Conservation (phyloP, 1,140 invertebrate genomes). For the Drosophila neocordata region DNA sequence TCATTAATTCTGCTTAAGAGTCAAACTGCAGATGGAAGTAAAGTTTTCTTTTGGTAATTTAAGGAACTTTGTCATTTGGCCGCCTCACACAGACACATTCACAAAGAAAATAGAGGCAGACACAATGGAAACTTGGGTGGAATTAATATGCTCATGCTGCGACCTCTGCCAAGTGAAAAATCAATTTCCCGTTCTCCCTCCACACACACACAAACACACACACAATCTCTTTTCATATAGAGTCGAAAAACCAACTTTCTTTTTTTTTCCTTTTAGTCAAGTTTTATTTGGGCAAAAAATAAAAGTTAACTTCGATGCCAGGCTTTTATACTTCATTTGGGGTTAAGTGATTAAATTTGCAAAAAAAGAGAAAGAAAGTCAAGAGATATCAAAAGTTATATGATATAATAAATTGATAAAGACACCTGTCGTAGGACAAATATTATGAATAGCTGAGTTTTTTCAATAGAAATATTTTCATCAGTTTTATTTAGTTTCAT, state of each 20-base stretch:
- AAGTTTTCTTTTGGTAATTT: conserved; percentile 57
- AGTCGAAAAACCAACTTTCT: conserved; percentile 3
- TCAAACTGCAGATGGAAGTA: conserved; percentile 18
- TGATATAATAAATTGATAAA: not conserved
- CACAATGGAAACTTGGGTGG: conserved; percentile 16
- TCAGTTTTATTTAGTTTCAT: not conserved
- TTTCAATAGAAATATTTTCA: not conserved
- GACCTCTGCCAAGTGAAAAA: conserved; percentile 56
- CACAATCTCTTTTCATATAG: not conserved
- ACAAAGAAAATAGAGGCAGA: not conserved
- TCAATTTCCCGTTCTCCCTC: conserved; percentile 42
- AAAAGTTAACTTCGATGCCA: conserved; percentile 36
- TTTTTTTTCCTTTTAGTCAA: conserved; percentile 21
- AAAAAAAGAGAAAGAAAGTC: conserved; percentile 11
- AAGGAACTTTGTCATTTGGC: conserved; percentile 60
- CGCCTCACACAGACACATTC: conserved; percentile 14
- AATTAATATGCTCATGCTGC: conserved; percentile 56
- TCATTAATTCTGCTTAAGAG: conserved; percentile 63
- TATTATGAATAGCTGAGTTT: not conserved
- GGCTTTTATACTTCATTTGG: conserved; percentile 51
- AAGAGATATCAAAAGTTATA: not conserved
- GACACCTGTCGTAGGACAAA: not conserved
- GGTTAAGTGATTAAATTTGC: conserved; percentile 69
- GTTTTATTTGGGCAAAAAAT: conserved; percentile 27
- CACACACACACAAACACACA: not conserved